Percentiles rank a stretch among this genome's conserved stretches.
Conservation (phyloP, 2,113 vertebrate genomes). For the Brachyhypopomus occidentalis region DNA sequence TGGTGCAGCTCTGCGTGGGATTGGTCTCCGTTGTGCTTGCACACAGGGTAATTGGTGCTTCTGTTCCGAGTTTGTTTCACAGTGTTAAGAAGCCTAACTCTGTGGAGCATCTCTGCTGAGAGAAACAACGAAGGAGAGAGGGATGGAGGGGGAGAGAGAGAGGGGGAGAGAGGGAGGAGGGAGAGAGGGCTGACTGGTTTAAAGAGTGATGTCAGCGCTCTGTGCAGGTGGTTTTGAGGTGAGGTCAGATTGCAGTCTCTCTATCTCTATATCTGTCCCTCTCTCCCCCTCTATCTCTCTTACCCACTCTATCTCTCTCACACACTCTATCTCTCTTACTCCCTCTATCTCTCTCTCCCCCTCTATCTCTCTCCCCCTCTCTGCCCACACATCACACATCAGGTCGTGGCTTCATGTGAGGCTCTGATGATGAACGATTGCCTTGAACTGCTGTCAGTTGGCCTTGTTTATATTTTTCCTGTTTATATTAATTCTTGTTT, state of each 20-base stretch:
- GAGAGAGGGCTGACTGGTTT: background rate
- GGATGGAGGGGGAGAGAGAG: background rate
- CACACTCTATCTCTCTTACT: background rate
- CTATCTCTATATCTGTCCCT: background rate
- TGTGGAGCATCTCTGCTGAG: background rate
- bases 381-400: background rate
- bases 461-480: too few relatives aligned
- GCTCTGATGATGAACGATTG: too few relatives aligned
- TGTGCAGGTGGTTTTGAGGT: slow-evolving; percentile 12
- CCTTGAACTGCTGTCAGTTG: too few relatives aligned
- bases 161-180: background rate
- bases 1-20: too few relatives aligned
- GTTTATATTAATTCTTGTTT: too few relatives aligned
- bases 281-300: background rate
- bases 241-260: slow-evolving; percentile 20
- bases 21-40: background rate
- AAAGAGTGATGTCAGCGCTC: slow-evolving; percentile 33
- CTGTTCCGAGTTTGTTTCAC: background rate
- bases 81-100: background rate
- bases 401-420: background rate
- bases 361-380: background rate
- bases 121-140: background rate
- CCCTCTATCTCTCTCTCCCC: background rate
- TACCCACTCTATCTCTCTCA: too few relatives aligned
- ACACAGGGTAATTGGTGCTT: background rate